Base-by-base conservation (phyloP, 2,113 vertebrate genomes). In the Todiramphus chloris region DNA sequence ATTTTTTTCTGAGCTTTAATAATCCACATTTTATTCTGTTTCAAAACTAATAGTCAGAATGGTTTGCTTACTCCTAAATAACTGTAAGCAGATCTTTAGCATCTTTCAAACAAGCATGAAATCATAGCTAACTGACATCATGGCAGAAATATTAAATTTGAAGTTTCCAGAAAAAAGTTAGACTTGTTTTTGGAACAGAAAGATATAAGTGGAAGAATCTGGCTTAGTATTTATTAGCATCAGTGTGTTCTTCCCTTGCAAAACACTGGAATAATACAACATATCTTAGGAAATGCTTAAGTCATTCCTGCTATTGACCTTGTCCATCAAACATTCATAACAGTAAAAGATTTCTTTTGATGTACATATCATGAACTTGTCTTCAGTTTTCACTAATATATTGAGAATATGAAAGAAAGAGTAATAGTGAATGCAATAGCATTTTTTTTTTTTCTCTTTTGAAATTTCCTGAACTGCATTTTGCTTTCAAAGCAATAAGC, bases 271-370 rank as follows among this genome's bases (percentile, higher is more conserved):
- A 55, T 76, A 79, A 82, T 25, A 64, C 10, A 66, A 44, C 24
- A 83, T 19, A 43, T 90, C 20, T 74, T 60, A 84, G 30, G 17
- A 93, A 90, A 95, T 56, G 46, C 51, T 81, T 59, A 74, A 67
- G 85, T 86, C 25, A 31, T 50, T 88, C 77, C 41, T 67, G 39
- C 39, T 85, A 27, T 86, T 90, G 96, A 95, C 87, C 84, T 80
- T 74, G 44, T 74, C 55, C 37, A 27, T 67, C 17, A 70, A 51
- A 33, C 79, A 88, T 80, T 81, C 43, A 77, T 83, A 59, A 48
- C 7, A 67, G 6, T 15, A 30, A 31, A 44, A 63, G 23, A 39
- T 80, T 77, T 74, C 31, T 91, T 95, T 83, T 90, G 67, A 90
- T 80, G 53, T 76, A 70, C 37, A 5, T 53, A 35, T 66, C 46